phyloP scores from a whole-genome alignment of 2,888 invertebrate genomes.

The Acleris cristana region DNA sequence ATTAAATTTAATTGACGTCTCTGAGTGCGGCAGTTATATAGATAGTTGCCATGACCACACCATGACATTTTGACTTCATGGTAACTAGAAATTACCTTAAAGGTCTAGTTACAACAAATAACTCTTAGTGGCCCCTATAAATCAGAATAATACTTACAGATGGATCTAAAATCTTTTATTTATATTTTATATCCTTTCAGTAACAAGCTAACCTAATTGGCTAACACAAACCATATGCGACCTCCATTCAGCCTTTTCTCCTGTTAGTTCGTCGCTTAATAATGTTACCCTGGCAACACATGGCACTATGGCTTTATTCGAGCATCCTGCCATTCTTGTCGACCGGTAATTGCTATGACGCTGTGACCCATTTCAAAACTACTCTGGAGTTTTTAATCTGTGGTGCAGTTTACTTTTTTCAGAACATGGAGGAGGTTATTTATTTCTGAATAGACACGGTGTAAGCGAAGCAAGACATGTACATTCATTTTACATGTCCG shows the following conservation, averaged over 20 bases:
- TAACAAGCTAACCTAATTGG: neutral
- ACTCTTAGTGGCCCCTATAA: too few species aligned
- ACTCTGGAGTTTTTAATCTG: conserved; percentile 26
- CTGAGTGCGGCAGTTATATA: too few species aligned
- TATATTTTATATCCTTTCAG: neutral
- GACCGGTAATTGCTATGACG: conserved; percentile 36
- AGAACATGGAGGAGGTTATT: neutral
- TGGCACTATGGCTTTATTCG: conserved; percentile 20
- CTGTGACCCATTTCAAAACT: conserved; percentile 35
- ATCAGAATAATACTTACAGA: neutral
- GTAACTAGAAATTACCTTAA: too few species aligned
- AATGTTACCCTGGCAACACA: conserved; percentile 29
- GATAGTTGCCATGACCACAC: too few species aligned
- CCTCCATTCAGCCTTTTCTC: conserved; percentile 17
- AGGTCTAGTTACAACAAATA: too few species aligned
- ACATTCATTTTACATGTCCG: too few species aligned
- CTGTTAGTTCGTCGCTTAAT: conserved; percentile 22
- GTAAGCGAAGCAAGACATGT: too few species aligned
- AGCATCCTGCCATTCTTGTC: conserved; percentile 31
- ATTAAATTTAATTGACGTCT: too few species aligned
- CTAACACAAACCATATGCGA: neutral
- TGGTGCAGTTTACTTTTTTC: conserved; percentile 24
- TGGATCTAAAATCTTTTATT: neutral
- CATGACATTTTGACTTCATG: too few species aligned
- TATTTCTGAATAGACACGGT: too few species aligned